phyloP scores from a whole-genome alignment of 2,888 invertebrate species.

The Amorpha juglandis region DNA sequence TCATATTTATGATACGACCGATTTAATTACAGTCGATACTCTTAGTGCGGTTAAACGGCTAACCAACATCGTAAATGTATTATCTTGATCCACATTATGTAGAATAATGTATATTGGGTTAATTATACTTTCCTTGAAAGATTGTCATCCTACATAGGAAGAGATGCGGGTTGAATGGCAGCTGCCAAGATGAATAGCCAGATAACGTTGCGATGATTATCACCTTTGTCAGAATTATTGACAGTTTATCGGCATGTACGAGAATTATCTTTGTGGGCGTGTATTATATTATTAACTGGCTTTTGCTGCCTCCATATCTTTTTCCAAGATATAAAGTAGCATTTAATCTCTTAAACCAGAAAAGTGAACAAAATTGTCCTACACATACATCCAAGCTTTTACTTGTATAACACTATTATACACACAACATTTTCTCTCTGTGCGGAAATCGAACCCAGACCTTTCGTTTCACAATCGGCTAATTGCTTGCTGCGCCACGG shows the following conservation, averaged over 20 bases:
- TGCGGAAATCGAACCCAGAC: no score
- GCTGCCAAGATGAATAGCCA: slow-evolving; percentile 44
- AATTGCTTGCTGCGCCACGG: no score
- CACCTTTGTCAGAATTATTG: slow-evolving; percentile 40
- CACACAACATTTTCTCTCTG: no score
- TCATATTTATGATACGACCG: background rate
- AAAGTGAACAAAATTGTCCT: no score
- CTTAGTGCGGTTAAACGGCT: background rate
- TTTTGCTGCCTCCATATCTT: no score
- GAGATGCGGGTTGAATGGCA: slow-evolving; percentile 53
- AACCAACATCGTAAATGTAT: background rate
- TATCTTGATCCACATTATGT: background rate
- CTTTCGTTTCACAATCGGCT: no score
- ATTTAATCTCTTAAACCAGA: no score
- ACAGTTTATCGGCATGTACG: slow-evolving; percentile 33
- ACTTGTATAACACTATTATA: no score
- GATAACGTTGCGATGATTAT: slow-evolving; percentile 47
- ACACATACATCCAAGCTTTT: no score
- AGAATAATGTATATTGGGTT: slow-evolving; percentile 2
- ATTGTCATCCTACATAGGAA: slow-evolving; percentile 44
- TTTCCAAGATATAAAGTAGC: no score
- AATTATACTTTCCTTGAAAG: slow-evolving; percentile 22
- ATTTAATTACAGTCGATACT: background rate
- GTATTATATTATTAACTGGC: background rate
- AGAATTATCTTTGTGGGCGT: background rate